These are phyloP conservation scores for Frankliniella fusca DNA, from an alignment of 2,888 invertebrate species.

Conservation along the genomic window DNA sequence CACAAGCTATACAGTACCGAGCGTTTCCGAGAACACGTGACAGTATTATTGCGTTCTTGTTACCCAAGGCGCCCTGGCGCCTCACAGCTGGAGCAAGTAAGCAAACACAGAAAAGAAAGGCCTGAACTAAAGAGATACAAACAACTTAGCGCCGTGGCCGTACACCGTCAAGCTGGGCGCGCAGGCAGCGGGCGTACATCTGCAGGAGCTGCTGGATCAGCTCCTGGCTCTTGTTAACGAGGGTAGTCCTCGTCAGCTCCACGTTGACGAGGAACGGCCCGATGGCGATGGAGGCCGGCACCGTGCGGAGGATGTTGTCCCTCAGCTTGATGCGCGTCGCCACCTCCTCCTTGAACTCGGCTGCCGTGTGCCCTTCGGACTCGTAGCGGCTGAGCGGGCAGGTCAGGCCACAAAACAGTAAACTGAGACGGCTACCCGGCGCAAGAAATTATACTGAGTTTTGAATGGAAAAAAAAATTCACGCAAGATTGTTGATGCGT, in stretches of 20 bases:
- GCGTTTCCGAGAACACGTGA: too few relatives aligned
- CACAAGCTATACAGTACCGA: too few relatives aligned
- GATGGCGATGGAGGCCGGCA: conserved; percentile 69
- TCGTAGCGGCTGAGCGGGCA: conserved; percentile 51
- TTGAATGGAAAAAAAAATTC: too few relatives aligned
- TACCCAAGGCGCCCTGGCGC: too few relatives aligned
- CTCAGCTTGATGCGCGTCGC: conserved; percentile 62
- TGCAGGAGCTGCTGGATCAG: conserved; percentile 64
- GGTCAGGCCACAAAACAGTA: too few relatives aligned
- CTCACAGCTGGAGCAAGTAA: too few relatives aligned
- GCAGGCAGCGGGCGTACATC: conserved; percentile 67
- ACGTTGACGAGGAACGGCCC: conserved; percentile 73
- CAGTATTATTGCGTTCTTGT: too few relatives aligned
- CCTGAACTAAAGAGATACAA: not conserved
- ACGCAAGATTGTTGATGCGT: too few relatives aligned
- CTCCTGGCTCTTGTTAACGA: conserved; percentile 68
- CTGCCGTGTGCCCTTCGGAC: conserved; percentile 59
- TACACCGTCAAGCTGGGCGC: conserved; percentile 60
- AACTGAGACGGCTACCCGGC: too few relatives aligned
- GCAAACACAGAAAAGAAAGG: too few relatives aligned
- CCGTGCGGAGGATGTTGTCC: conserved; percentile 58
- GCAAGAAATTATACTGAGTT: too few relatives aligned
- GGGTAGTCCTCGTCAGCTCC: conserved; percentile 59
- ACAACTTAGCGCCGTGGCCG: conserved; percentile 41
- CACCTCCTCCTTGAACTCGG: conserved; percentile 68